Percentiles rank a stretch among this genome's conserved stretches.
These are phyloP conservation scores for Enchytraeus crypticus DNA, from an alignment of 2,888 invertebrate genomes.

Conservation along the genomic window DNA sequence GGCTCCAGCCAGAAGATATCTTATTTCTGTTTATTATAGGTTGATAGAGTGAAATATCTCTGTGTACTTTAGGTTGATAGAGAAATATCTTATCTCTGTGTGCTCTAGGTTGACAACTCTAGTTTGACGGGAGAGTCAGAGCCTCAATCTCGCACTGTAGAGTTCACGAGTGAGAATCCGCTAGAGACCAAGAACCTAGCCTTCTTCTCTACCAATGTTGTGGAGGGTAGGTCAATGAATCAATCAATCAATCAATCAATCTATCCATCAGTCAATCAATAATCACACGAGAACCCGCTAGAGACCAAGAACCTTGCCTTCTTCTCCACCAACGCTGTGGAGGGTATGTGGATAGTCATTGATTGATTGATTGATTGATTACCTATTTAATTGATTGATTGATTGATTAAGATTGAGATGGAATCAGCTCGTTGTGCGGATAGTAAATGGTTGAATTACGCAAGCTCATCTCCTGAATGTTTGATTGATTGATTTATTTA, in stretches of 20 bases:
- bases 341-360: no score
- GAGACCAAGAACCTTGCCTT: constrained; percentile 72
- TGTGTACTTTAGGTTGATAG: no score
- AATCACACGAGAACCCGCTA: constrained; percentile 61
- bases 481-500: no score
- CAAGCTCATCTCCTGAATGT: neutral
- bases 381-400: no score
- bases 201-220: constrained; percentile 70
- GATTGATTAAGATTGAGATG: no score
- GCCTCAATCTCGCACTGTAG: constrained; percentile 57
- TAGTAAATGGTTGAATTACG: no score
- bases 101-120: constrained; percentile 57
- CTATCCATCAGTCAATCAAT: no score
- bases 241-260: constrained; percentile 53
- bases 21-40: no score
- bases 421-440: no score
- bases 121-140: constrained; percentile 69
- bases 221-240: constrained; percentile 57
- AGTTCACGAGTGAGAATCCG: constrained; percentile 62
- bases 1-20: no score
- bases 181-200: constrained; percentile 70
- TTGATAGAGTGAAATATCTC: no score
- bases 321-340: constrained; percentile 69
- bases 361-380: no score
- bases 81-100: neutral